phyloP scores from a whole-genome alignment of 2,888 invertebrate species.

The Quadriops clusia region DNA sequence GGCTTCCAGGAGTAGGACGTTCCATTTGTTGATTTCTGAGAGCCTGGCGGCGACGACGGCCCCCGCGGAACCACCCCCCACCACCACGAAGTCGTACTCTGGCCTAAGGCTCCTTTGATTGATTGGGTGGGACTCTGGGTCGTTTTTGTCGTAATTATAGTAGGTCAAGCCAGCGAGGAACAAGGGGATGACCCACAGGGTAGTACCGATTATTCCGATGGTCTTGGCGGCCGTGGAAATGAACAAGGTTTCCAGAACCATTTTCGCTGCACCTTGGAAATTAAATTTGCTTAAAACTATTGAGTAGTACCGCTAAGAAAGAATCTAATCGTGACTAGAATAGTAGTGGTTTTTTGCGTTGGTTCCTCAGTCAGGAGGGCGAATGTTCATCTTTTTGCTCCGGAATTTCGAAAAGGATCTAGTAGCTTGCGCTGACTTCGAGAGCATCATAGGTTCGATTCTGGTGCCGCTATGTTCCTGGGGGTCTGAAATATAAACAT shows the following conservation, averaged over 20 bases:
- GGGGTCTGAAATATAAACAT: too few species aligned
- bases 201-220: slow-evolving; percentile 61
- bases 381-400: slow-evolving; percentile 13
- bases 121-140: slow-evolving; percentile 66
- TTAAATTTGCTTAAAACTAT: slow-evolving; percentile 1
- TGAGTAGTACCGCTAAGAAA: too few species aligned
- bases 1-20: slow-evolving; percentile 67
- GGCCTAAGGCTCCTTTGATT: slow-evolving; percentile 49
- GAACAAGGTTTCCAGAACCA: slow-evolving; percentile 64
- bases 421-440: too few species aligned
- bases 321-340: slow-evolving; percentile 2
- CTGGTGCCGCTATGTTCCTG: too few species aligned
- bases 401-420: slow-evolving; percentile 3
- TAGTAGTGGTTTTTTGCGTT: background rate
- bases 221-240: slow-evolving; percentile 71
- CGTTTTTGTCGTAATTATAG: slow-evolving; percentile 66
- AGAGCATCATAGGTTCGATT: too few species aligned
- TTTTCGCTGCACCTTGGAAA: slow-evolving; percentile 32
- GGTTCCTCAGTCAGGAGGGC: slow-evolving; percentile 12
- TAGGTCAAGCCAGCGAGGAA: slow-evolving; percentile 71
- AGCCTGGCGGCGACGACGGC: slow-evolving; percentile 70
- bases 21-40: slow-evolving; percentile 66
- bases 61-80: slow-evolving; percentile 83
- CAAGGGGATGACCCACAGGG: slow-evolving; percentile 75
- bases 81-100: slow-evolving; percentile 77